Conservation (phyloP, 2,888 invertebrate genomes). For the Limulus polyphemus region DNA sequence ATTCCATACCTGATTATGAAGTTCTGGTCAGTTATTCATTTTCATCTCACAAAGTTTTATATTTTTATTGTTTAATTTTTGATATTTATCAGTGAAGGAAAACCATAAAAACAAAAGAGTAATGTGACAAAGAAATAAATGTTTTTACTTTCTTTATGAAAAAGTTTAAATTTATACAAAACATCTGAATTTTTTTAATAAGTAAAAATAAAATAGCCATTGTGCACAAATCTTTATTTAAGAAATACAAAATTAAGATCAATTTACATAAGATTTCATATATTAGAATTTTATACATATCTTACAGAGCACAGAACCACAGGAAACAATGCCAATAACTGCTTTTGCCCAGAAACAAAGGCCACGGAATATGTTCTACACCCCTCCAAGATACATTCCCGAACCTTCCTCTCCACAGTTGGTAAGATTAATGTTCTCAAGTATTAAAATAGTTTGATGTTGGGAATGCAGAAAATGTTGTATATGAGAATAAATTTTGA, state of each 20-base stretch:
- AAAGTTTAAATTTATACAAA: too few relatives aligned
- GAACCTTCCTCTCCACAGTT: conserved; percentile 29
- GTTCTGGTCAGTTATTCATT: conserved; percentile 48
- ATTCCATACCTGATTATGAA: conserved; percentile 92
- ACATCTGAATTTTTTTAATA: too few relatives aligned
- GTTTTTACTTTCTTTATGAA: too few relatives aligned
- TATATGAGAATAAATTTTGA: too few relatives aligned
- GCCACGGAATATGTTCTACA: conserved; percentile 33
- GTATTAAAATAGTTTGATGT: too few relatives aligned
- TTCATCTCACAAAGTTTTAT: not conserved
- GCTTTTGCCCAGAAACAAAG: conserved; percentile 54
- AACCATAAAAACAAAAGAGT: too few relatives aligned
- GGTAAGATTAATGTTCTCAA: conserved; percentile 25
- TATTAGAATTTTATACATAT: conserved; percentile 3
- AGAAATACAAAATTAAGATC: not conserved
- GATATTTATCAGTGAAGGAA: too few relatives aligned
- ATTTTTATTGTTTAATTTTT: too few relatives aligned
- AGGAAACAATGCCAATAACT: conserved; percentile 75
- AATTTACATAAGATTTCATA: conserved; percentile 9
- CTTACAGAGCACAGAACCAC: conserved; percentile 64
- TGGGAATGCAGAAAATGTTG: too few relatives aligned
- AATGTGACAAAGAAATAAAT: too few relatives aligned
- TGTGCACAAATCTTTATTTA: conserved; percentile 2
- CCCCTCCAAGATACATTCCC: conserved; percentile 35
- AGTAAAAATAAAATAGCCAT: too few relatives aligned